Percentiles rank a stretch among this genome's conserved stretches.
phyloP scores from a whole-genome alignment of 2,888 invertebrate species.

The Chrysotoxum bicinctum region DNA sequence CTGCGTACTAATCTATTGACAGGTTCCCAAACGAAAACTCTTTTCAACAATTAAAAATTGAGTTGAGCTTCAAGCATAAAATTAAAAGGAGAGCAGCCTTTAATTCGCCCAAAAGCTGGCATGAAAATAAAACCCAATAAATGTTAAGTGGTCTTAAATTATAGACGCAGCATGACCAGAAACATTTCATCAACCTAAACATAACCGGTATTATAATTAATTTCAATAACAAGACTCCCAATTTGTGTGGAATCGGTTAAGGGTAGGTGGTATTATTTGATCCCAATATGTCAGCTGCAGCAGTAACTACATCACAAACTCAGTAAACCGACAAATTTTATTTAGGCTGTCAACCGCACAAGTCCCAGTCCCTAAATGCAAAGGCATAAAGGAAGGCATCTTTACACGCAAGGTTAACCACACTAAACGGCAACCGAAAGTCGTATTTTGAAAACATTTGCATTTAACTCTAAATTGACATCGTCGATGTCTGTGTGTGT shows the following conservation, averaged over 20 bases:
- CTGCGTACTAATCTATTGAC: too few relatives aligned
- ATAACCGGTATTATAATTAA: conserved; percentile 21
- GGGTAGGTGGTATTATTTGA: conserved; percentile 1
- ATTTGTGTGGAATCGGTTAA: neutral
- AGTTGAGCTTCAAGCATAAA: too few relatives aligned
- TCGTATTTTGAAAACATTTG: conserved; percentile 62
- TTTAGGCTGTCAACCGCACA: conserved; percentile 65
- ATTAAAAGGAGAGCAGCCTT: neutral
- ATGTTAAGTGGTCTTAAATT: conserved; percentile 12
- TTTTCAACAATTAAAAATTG: too few relatives aligned
- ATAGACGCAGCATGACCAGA: conserved; percentile 2
- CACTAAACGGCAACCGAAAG: conserved; percentile 32
- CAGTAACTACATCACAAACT: conserved; percentile 48
- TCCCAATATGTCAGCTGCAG: conserved; percentile 43
- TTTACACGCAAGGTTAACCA: conserved; percentile 28
- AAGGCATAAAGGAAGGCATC: neutral
- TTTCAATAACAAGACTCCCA: neutral
- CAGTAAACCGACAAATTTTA: conserved; percentile 69
- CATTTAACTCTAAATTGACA: conserved; percentile 67
- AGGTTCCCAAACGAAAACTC: too few relatives aligned
- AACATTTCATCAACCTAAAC: neutral
- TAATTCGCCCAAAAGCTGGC: neutral
- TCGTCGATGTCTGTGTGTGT: conserved; percentile 44
- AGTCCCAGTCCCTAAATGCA: conserved; percentile 21
- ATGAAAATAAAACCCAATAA: neutral